Percentiles rank a stretch among this genome's conserved stretches.
These are phyloP conservation scores for Petrophora chlorosata DNA, from an alignment of 2,888 invertebrate species.

Conservation along the genomic window DNA sequence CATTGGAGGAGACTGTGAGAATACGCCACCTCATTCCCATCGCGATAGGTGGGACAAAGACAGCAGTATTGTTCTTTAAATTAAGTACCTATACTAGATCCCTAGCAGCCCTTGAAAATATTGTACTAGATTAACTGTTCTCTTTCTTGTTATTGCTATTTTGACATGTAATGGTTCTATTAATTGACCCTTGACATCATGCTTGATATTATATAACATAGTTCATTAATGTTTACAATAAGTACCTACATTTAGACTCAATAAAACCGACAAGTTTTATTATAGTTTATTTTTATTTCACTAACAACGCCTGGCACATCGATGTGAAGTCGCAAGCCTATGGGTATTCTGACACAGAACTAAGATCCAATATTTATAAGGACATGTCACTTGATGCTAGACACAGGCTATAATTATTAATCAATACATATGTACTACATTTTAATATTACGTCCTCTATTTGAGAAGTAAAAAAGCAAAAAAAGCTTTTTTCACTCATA, in stretches of 20 bases:
- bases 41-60: conserved; percentile 80
- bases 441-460: no score
- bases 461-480: no score
- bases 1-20: conserved; percentile 73
- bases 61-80: conserved; percentile 73
- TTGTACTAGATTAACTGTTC: conserved; percentile 2
- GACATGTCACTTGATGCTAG: no score
- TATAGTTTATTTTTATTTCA: conserved; percentile 22
- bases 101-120: background rate
- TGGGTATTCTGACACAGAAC: no score
- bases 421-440: no score
- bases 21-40: conserved; percentile 77
- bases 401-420: no score
- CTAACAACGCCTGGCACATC: no score
- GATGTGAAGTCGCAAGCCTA: no score
- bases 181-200: conserved; percentile 39
- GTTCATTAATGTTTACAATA: conserved; percentile 39
- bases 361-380: no score
- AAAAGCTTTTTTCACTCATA: no score
- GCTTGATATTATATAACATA: conserved; percentile 25
- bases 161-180: conserved; percentile 19
- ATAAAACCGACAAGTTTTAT: conserved; percentile 35
- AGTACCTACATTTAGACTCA: conserved; percentile 41
- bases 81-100: background rate
- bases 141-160: conserved; percentile 12